Base-by-base conservation (phyloP, 2,797 vertebrate species). In the Crocidura indochinensis region DNA sequence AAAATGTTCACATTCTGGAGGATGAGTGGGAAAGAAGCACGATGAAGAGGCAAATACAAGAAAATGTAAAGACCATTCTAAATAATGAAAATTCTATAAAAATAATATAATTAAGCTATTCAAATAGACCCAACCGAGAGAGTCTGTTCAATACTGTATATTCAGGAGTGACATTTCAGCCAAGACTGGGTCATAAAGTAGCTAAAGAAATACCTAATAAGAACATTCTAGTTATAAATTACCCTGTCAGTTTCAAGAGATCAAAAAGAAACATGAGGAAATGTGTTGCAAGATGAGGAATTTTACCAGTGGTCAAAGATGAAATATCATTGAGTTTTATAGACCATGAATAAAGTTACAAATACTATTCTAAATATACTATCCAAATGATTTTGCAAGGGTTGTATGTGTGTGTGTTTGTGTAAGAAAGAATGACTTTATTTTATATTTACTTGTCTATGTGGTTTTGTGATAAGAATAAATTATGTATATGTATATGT, bases 401-500 rank as follows among this genome's bases (percentile, higher is more conserved):
- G 65, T 53, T 90, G 38, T 38, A 5, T 38, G 38, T 38, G 38
- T 38, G 38, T 38, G 38, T 38, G 38, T 78, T 47, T 8, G 19
- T 87, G 53, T 87, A 73, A 76, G 73, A 19, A 4, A 2, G 7
- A 67, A 29, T 44, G 24, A 76, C 87, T 79, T 78, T 17, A 73
- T 83, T 91, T 74, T 69, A 24, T 53, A 29, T 44, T 87, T 93
- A n/a, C 62, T 26, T 87, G 12, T 62, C 78, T 29, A 56, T 88
- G 46, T 74, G 2, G 84, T 91, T 88, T 68, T 85, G 62, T 53
- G 51, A 80, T 26, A 83, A 74, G 83, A 90, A 62, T 26, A 83
- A 47, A 81, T 49, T 71, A 10, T 26, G 0, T 85, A 46, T 71
- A 8, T 24, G 0, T 85, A 46, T 53, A 51, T 71, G 5, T 74